A percentile compares a stretch with the other conserved stretches of the same genome.
phyloP scores from a whole-genome alignment of 2,797 vertebrate species.

The Aeoliscus strigatus region DNA sequence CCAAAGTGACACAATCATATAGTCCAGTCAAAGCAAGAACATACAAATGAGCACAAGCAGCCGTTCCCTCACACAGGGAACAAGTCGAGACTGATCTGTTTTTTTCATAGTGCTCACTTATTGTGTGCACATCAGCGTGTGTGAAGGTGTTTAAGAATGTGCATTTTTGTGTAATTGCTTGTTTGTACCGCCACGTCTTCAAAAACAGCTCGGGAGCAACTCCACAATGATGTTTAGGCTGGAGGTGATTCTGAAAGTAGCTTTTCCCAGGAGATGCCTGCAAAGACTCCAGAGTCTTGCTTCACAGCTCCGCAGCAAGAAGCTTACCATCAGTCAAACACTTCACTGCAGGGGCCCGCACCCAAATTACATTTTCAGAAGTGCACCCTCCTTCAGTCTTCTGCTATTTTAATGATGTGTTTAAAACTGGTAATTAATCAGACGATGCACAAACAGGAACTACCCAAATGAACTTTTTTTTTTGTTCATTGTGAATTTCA shows the following conservation, averaged over 20 bases:
- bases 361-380: conserved; percentile 41
- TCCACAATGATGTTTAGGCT: conserved; percentile 68
- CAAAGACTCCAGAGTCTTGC: conserved; percentile 51
- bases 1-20: conserved; percentile 67
- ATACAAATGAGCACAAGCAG: conserved; percentile 50
- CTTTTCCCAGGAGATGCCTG: conserved; percentile 60
- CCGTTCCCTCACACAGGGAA: conserved; percentile 27
- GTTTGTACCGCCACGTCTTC: conserved; percentile 58
- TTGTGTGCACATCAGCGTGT: neutral
- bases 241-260: conserved; percentile 73
- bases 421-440: conserved; percentile 46
- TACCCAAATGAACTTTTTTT: conserved; percentile 32
- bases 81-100: conserved; percentile 48
- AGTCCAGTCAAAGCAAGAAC: conserved; percentile 60
- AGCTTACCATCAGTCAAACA: conserved; percentile 61
- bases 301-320: conserved; percentile 37
- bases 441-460: conserved; percentile 20
- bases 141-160: conserved; percentile 11
- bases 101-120: conserved; percentile 21
- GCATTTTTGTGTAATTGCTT: conserved; percentile 61
- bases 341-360: conserved; percentile 53
- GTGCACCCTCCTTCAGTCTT: conserved; percentile 22
- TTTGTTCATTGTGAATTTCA: conserved; percentile 28
- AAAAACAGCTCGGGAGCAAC: conserved; percentile 58
- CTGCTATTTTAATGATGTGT: conserved; percentile 40